A percentile compares a stretch with the other conserved stretches of the same genome.
These are phyloP conservation scores for Drosophila kambysellisi DNA, from an alignment of 2,888 invertebrate species.

Conservation along the genomic window DNA sequence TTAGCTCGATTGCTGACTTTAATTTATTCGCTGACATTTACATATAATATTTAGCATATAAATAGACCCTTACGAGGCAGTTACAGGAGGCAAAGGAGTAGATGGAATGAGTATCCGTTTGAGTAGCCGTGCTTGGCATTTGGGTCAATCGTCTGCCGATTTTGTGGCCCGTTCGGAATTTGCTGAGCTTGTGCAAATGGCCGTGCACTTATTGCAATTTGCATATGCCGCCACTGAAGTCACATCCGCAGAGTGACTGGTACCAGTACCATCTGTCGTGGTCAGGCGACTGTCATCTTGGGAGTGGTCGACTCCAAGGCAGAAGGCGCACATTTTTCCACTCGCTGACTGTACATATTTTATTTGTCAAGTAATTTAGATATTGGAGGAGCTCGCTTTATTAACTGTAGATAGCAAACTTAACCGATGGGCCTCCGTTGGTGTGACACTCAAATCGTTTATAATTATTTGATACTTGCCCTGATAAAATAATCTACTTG, in stretches of 20 bases:
- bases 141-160: slow-evolving; percentile 72
- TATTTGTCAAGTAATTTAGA: slow-evolving; percentile 31
- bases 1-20: slow-evolving; percentile 40
- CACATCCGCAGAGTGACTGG: slow-evolving; percentile 34
- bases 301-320: not conserved
- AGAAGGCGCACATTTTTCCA: not conserved
- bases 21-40: slow-evolving; percentile 74
- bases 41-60: slow-evolving; percentile 74
- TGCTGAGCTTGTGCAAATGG: slow-evolving; percentile 55
- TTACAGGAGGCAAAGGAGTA: not conserved
- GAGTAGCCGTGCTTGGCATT: slow-evolving; percentile 46
- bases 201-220: slow-evolving; percentile 64
- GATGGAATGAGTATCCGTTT: slow-evolving; percentile 1
- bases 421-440: slow-evolving; percentile 36
- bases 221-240: slow-evolving; percentile 55
- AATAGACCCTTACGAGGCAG: slow-evolving; percentile 63
- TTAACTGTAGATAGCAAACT: slow-evolving; percentile 34
- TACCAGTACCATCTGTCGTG: slow-evolving; percentile 28
- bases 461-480: slow-evolving; percentile 37
- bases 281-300: slow-evolving; percentile 12
- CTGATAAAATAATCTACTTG: slow-evolving; percentile 46
- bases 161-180: slow-evolving; percentile 42
- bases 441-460: slow-evolving; percentile 34
- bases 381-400: slow-evolving; percentile 18
- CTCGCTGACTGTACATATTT: slow-evolving; percentile 41